Conservation (phyloP, 2,888 invertebrate genomes). For the Pristionchus japonicus region DNA sequence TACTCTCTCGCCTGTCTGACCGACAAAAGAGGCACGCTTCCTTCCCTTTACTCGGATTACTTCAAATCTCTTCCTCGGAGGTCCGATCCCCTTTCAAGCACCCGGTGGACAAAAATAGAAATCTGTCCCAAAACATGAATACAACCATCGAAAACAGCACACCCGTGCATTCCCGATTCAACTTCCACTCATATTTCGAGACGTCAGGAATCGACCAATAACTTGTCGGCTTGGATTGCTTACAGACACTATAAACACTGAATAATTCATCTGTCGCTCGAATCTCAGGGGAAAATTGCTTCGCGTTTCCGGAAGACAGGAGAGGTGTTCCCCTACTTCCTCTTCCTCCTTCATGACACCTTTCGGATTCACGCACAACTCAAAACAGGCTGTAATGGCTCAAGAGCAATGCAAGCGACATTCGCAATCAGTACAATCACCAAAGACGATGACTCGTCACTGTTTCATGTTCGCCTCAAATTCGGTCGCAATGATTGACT, state of each 20-base stretch:
- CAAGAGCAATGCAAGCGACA: too few species aligned
- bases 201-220: not conserved
- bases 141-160: not conserved
- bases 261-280: not conserved
- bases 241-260: not conserved
- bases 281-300: not conserved
- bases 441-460: too few species aligned
- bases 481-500: not conserved
- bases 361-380: not conserved
- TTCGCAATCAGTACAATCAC: not conserved
- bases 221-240: too few species aligned
- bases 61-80: not conserved
- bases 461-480: not conserved
- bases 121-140: too few species aligned
- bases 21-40: not conserved
- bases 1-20: not conserved
- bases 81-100: not conserved
- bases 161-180: not conserved
- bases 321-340: not conserved
- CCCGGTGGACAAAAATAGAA: not conserved
- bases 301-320: not conserved
- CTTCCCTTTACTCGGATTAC: not conserved
- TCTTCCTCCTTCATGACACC: not conserved
- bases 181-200: not conserved
- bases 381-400: not conserved